These are phyloP conservation scores for Copsychus sechellarum DNA, from an alignment of 2,113 vertebrate species.

Conservation along the genomic window DNA sequence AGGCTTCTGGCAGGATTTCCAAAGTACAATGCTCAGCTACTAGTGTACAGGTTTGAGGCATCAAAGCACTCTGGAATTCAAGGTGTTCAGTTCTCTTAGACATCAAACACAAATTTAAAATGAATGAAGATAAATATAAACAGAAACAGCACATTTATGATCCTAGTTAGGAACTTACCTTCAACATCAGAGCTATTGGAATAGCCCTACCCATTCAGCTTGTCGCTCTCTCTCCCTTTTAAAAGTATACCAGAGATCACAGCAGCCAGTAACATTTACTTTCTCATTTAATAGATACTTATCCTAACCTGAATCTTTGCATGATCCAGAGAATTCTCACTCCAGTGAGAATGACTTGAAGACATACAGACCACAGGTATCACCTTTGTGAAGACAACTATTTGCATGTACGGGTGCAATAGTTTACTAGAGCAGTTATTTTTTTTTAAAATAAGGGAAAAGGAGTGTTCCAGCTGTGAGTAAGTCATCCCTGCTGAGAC, in stretches of 20 bases:
- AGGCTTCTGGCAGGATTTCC: not conserved
- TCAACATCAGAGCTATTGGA: not conserved
- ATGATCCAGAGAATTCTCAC: not conserved
- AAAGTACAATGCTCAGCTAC: not conserved
- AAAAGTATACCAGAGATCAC: not conserved
- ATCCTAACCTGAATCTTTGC: not conserved
- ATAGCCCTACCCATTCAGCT: not conserved
- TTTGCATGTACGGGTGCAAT: not conserved
- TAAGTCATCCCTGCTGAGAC: not conserved
- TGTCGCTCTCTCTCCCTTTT: not conserved
- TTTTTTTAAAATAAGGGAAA: not conserved
- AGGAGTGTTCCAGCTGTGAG: not conserved
- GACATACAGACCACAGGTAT: not conserved
- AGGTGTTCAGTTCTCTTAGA: not conserved
- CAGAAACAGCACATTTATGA: not conserved
- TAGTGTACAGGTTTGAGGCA: not conserved
- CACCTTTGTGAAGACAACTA: not conserved
- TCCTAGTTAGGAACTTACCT: not conserved
- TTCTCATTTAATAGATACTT: not conserved
- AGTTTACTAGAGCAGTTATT: not conserved
- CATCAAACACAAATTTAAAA: not conserved
- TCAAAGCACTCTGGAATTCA: not conserved
- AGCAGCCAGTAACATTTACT: not conserved
- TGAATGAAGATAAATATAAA: not conserved
- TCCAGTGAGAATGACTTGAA: not conserved